These are phyloP conservation scores for Bubalus kerabau DNA, from an alignment of 2,113 vertebrate species.

Conservation along the genomic window DNA sequence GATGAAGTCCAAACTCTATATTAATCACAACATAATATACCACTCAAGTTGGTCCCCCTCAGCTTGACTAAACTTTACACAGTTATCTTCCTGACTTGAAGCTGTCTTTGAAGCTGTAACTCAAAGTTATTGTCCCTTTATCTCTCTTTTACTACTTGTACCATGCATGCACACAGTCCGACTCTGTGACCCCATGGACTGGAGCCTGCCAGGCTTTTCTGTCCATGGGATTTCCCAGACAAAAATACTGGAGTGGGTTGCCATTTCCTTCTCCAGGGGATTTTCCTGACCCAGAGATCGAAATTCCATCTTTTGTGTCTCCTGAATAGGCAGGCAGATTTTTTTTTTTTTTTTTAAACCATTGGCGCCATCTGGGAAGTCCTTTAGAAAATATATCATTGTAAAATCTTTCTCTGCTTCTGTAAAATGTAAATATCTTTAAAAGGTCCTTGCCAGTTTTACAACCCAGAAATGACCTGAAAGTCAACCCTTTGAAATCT, in stretches of 20 bases:
- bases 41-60: background rate
- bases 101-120: background rate
- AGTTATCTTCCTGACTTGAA: background rate
- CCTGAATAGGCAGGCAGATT: background rate
- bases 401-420: slow-evolving; percentile 3
- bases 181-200: background rate
- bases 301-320: background rate
- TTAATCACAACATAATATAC: background rate
- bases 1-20: background rate
- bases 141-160: background rate
- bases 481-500: background rate
- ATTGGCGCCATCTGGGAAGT: background rate
- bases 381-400: slow-evolving; percentile 38
- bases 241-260: background rate
- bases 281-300: background rate
- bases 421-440: slow-evolving; percentile 48
- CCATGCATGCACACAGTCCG: fast-evolving
- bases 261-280: background rate
- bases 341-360: background rate
- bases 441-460: background rate
- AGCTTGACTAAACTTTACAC: background rate
- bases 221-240: background rate
- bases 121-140: background rate
- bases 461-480: background rate
- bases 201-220: background rate